Percentiles rank a stretch among this genome's conserved stretches.
phyloP scores from a whole-genome alignment of 2,888 invertebrate species.

The Dryobotodes eremita region DNA sequence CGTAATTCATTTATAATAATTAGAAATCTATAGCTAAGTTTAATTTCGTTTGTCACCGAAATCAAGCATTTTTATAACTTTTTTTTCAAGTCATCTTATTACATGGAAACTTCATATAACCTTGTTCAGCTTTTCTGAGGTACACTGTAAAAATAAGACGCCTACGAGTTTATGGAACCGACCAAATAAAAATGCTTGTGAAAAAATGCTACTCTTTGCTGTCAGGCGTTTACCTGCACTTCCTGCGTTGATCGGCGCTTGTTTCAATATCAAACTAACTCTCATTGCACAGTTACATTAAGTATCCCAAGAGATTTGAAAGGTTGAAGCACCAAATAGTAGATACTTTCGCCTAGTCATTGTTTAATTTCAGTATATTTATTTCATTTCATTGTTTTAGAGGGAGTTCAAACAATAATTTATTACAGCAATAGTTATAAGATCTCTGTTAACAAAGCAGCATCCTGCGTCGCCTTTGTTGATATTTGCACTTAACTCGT shows the following conservation, averaged over 20 bases:
- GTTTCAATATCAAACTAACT: not conserved
- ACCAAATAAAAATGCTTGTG: conserved; percentile 3
- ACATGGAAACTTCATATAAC: not conserved
- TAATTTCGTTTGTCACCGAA: not conserved
- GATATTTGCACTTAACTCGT: conserved; percentile 26
- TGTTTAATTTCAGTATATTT: not conserved
- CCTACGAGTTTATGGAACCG: conserved; percentile 8
- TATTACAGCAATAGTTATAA: not conserved
- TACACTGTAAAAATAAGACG: conserved; percentile 4
- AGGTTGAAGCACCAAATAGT: too few relatives aligned
- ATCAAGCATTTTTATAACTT: not conserved
- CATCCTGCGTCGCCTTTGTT: conserved; percentile 30
- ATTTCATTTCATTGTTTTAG: not conserved
- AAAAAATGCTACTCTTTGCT: conserved; percentile 4
- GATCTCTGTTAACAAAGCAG: conserved; percentile 1
- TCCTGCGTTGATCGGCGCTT: not conserved
- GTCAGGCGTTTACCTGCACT: conserved; percentile 28
- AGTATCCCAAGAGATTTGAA: not conserved
- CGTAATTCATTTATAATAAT: not conserved
- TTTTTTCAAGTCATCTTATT: not conserved
- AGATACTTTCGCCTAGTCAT: not conserved
- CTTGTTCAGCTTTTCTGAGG: not conserved
- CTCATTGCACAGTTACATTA: not conserved
- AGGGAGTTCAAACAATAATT: not conserved
- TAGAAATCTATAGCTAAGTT: not conserved